Evolutionary conservation across 1,140 invertebrate species (phyloP).

Genomic region (Drosophila asahinai): DNA sequence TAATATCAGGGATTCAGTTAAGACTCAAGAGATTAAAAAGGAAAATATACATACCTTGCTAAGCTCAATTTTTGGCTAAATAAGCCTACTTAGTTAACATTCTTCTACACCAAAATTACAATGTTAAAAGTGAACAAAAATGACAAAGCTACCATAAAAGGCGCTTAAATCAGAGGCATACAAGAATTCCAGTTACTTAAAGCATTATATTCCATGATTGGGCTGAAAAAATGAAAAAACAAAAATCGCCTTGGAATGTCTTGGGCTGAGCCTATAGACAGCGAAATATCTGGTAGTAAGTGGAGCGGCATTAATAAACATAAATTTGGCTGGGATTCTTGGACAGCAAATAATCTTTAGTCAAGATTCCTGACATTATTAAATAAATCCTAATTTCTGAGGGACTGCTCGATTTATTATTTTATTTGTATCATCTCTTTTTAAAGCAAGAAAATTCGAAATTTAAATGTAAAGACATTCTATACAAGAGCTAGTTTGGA

Average conservation of each 20-base stretch:
- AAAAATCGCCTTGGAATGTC: not conserved
- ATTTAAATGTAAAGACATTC: no score
- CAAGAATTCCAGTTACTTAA: not conserved
- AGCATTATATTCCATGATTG: constrained; percentile 4
- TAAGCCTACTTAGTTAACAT: not conserved
- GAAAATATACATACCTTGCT: not conserved
- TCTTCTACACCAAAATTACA: not conserved
- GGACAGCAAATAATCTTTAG: not conserved
- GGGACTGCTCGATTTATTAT: no score
- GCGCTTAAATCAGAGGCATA: no score
- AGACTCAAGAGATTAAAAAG: not conserved
- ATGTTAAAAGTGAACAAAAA: not conserved
- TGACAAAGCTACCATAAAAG: not conserved
- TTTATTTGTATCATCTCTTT: not conserved
- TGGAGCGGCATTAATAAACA: not conserved
- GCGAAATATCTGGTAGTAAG: not conserved
- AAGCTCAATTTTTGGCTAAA: not conserved
- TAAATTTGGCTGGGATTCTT: not conserved
- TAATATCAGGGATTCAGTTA: not conserved
- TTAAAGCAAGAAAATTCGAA: not conserved
- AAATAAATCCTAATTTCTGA: not conserved
- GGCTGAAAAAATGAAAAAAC: not conserved
- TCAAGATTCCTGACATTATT: not conserved
- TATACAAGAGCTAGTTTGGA: no score
- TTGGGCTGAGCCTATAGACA: not conserved